Evolutionary conservation across 2,888 invertebrate species (phyloP), one percentile per base, ranked within the genome.

Genomic region (Proisotoma minuta): DNA sequence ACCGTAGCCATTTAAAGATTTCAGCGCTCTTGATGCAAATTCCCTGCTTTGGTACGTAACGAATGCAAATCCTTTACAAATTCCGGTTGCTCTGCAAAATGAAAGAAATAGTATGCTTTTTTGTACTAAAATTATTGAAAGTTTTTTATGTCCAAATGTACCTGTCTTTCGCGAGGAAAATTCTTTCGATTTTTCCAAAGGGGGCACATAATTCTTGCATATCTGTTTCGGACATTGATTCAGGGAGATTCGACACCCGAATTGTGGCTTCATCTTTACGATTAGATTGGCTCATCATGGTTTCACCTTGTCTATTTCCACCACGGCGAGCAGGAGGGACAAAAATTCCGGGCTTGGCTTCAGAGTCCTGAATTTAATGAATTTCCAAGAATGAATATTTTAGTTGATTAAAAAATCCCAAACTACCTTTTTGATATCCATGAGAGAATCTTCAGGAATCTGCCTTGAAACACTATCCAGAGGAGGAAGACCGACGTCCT

Each of bases 31-130:
- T 3, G 91, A 89, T 48, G 97, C 97, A 79, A 95, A 93, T 75
- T 88, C 87, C 74, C 89, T 84, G 74, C 87, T 87, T 78, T 91
- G 91, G 81, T 94, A 99, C 76, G 97, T 98, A 65, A 99, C 93
- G 78, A 98, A 99, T 15, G 98, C 98, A 80, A 98, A 99, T 65
- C 98, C 98, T 84, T 95, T 91, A 79, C 91, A 91, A n/a, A 84
- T 82, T 10, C 89, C 89, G 70, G 89, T 89, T 1, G 82, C 82
- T 79, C 91, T 90, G 75, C 1, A 59, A 43, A 34, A 58, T 24
- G 20, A 18, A 54, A 56, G 39, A 28, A 62, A 47, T 29, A 48
- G 5, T 48, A 51, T 8, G 27, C 18, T 4, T n/a, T n/a, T n/a
- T n/a, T 18, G 18, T 15, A 4, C 29, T 20, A 2, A 51, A 40